phyloP scores from a whole-genome alignment of 1,140 invertebrate genomes.

The Homalodisca vitripennis region DNA sequence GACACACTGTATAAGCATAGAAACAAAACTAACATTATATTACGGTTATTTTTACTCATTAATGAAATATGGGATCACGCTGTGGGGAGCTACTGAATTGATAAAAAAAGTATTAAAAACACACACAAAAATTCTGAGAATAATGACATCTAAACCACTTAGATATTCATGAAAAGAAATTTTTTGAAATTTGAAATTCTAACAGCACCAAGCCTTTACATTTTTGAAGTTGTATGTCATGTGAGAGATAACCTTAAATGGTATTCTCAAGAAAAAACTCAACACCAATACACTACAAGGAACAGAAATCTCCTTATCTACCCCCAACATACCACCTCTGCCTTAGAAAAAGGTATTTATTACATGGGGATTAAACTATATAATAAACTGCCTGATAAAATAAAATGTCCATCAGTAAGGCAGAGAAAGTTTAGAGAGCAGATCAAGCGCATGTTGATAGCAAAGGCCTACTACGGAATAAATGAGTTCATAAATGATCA shows the following conservation, averaged over 20 bases:
- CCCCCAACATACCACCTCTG: background rate
- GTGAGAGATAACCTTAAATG: background rate
- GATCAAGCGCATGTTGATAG: background rate
- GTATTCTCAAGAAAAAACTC: background rate
- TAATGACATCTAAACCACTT: background rate
- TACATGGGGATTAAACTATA: too few relatives aligned
- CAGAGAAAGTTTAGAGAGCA: background rate
- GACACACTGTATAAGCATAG: background rate
- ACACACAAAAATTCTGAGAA: background rate
- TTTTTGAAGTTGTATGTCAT: background rate
- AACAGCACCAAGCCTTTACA: background rate
- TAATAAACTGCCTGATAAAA: background rate
- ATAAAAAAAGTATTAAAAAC: background rate
- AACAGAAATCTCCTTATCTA: background rate
- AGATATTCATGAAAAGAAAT: background rate
- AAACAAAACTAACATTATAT: background rate
- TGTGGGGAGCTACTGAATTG: background rate
- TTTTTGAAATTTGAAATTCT: background rate
- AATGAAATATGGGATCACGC: background rate
- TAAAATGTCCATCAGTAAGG: background rate
- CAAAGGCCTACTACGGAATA: too few relatives aligned
- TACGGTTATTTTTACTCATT: background rate
- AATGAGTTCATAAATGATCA: too few relatives aligned
- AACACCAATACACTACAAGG: background rate
- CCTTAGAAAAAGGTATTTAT: background rate